phyloP scores from a whole-genome alignment of 2,888 invertebrate species.

The Drepana falcataria region DNA sequence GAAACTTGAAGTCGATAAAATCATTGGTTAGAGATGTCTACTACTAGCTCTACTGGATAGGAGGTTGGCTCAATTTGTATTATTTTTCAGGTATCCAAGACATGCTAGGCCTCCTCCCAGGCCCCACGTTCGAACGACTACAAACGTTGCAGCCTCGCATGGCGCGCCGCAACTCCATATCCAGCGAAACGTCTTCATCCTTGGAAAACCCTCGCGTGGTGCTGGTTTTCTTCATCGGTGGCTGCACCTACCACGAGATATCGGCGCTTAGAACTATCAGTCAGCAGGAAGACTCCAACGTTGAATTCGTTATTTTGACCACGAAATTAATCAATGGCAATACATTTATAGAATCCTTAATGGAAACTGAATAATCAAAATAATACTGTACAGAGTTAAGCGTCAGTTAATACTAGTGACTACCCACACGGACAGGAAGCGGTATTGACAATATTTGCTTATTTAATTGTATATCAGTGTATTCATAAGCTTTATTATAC shows the following conservation, averaged over 20 bases:
- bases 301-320: slow-evolving; percentile 93
- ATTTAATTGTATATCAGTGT: background rate
- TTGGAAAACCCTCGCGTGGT: slow-evolving; percentile 84
- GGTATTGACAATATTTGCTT: background rate
- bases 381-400: too few relatives aligned
- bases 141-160: slow-evolving; percentile 79
- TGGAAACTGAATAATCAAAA: slow-evolving; percentile 66
- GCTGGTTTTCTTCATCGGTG: slow-evolving; percentile 97
- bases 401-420: too few relatives aligned
- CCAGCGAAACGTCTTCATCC: slow-evolving; percentile 77
- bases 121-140: slow-evolving; percentile 84
- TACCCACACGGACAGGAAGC: background rate
- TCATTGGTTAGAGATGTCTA: too few relatives aligned
- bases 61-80: too few relatives aligned
- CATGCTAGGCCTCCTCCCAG: slow-evolving; percentile 89
- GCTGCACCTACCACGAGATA: slow-evolving; percentile 97
- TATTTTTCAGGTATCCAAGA: slow-evolving; percentile 83
- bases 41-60: slow-evolving; percentile 80
- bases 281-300: slow-evolving; percentile 88
- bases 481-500: background rate
- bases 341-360: slow-evolving; percentile 87
- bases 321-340: slow-evolving; percentile 95
- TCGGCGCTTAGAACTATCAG: slow-evolving; percentile 86
- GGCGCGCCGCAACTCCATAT: slow-evolving; percentile 76
- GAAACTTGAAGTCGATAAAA: too few relatives aligned